These are phyloP conservation scores for Orycteropus afer DNA, from an alignment of 2,113 vertebrate species.

Conservation along the genomic window DNA sequence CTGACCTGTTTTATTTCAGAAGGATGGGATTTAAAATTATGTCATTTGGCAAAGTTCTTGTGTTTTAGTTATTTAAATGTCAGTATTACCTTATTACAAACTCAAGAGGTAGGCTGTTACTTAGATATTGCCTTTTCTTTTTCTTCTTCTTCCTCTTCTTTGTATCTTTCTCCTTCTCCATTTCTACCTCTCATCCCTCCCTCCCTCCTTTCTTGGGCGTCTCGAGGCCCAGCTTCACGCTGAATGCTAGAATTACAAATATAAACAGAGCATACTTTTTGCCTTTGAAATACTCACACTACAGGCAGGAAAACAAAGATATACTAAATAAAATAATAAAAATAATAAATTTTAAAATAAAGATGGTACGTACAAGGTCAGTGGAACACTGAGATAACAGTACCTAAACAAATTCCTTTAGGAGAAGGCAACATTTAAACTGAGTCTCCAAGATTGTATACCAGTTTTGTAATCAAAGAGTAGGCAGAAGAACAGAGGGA, in stretches of 20 bases:
- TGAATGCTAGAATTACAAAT: not conserved
- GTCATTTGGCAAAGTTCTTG: not conserved
- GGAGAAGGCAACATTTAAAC: not conserved
- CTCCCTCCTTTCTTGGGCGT: not conserved
- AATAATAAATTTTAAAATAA: not conserved
- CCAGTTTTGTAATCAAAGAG: not conserved
- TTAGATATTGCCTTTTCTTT: not conserved
- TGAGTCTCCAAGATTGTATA: not conserved
- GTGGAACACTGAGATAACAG: not conserved
- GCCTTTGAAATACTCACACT: not conserved
- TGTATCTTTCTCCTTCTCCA: not conserved
- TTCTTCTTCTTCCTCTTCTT: no score
- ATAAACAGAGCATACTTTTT: not conserved
- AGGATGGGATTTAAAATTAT: not conserved
- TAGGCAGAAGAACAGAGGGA: not conserved
- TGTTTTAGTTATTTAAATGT: conserved; percentile 3
- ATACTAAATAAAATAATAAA: conserved; percentile 20
- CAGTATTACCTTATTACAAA: not conserved
- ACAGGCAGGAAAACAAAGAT: conserved; percentile 24
- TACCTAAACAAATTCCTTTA: not conserved
- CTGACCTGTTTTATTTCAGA: not conserved
- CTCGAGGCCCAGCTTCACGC: not conserved
- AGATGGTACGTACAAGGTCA: not conserved
- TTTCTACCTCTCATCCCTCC: not conserved
- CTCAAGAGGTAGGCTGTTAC: not conserved